Evolutionary conservation across 2,797 vertebrate genomes (phyloP).

Genomic region (Amniataba percoides): DNA sequence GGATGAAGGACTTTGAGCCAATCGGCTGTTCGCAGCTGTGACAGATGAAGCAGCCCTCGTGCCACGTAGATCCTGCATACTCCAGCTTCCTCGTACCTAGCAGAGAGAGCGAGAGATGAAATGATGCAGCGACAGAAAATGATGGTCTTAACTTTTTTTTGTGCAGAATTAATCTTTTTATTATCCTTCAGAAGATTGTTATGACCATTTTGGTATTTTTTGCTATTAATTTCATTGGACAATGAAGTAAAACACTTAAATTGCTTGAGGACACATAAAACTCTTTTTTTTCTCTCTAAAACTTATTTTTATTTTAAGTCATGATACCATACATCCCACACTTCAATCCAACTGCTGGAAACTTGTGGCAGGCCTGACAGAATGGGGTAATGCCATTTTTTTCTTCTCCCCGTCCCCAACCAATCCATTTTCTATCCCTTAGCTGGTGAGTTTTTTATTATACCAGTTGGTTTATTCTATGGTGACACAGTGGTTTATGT

Average conservation of each 20-base stretch:
- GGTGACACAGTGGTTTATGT: conserved; percentile 51
- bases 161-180: conserved; percentile 23
- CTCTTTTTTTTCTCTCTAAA: conserved; percentile 41
- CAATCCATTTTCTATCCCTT: conserved; percentile 47
- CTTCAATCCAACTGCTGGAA: conserved; percentile 60
- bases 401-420: conserved; percentile 45
- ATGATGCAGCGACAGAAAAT: conserved; percentile 2
- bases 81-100: conserved; percentile 97
- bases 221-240: conserved; percentile 45
- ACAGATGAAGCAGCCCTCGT: conserved; percentile 96
- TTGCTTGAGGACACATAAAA: conserved; percentile 44
- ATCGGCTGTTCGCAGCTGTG: conserved; percentile 97
- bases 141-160: conserved; percentile 11
- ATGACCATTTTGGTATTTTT: conserved; percentile 24
- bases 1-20: conserved; percentile 97
- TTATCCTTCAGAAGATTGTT: conserved; percentile 16
- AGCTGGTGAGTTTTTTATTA: conserved; percentile 61
- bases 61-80: conserved; percentile 97
- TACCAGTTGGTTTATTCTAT: conserved; percentile 55
- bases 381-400: conserved; percentile 47
- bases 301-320: conserved; percentile 63
- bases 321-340: conserved; percentile 55
- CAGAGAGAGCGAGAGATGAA: conserved; percentile 13
- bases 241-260: conserved; percentile 55
- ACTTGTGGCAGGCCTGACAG: conserved; percentile 47